phyloP scores from a whole-genome alignment of 2,797 vertebrate species.

The Sebastes cheni region DNA sequence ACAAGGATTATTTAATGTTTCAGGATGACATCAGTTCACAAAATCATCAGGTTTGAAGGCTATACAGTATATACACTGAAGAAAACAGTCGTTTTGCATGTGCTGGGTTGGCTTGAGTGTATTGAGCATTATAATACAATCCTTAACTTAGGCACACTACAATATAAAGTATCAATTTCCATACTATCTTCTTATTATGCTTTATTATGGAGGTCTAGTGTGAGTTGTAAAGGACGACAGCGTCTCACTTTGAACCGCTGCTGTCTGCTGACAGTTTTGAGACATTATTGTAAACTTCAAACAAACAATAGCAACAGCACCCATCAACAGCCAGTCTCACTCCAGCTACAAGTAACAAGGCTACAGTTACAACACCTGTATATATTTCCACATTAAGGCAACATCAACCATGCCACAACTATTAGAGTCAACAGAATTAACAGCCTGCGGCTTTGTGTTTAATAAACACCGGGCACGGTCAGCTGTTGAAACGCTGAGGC shows the following conservation, averaged over 20 bases:
- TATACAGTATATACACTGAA: not conserved
- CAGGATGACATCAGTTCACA: not conserved
- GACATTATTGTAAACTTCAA: not conserved
- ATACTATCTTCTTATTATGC: not conserved
- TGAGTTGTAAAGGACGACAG: not conserved
- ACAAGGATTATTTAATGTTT: not conserved
- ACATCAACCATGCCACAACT: not conserved
- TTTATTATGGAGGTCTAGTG: not conserved
- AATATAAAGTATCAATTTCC: not conserved
- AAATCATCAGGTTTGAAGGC: not conserved
- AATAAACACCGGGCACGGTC: not conserved
- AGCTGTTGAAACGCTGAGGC: not conserved
- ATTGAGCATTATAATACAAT: not conserved
- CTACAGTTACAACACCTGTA: not conserved
- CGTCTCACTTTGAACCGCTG: not conserved
- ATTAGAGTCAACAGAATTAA: not conserved
- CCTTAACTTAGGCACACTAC: not conserved
- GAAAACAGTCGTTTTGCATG: not conserved
- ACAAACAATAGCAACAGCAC: not conserved
- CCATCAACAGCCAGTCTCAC: not conserved
- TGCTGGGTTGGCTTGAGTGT: not conserved
- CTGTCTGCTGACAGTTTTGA: not conserved
- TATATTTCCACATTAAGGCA: not conserved
- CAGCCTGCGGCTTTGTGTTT: not conserved
- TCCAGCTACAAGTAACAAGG: not conserved